Evolutionary conservation across 2,113 vertebrate species (phyloP), one percentile per base, ranked within the genome.

Genomic region (Cephalopholis sonnerati): DNA sequence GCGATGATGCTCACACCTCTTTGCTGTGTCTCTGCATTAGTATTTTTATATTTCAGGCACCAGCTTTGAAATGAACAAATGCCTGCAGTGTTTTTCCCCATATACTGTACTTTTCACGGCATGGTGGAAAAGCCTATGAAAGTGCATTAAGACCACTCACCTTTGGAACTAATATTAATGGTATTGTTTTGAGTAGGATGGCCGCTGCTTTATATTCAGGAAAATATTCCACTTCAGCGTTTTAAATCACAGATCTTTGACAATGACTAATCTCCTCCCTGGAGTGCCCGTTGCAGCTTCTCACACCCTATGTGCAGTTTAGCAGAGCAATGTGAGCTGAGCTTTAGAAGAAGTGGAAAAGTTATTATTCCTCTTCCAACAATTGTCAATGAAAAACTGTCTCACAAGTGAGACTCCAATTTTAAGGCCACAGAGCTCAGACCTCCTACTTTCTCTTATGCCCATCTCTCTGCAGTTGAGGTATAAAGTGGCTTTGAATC

Each of bases 151-250:
- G 61, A 76, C 70, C 78, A 46, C 46, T 79, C 73, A 71, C 75
- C 75, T 79, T 54, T 77, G 50, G 29, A 83, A 27, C 46, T 32
- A 54, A 10, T 80, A 67, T 67, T 51, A 75, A 82, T 44, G 24
- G 50, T 53, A 17, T 61, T 84, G 77, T 74, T 87, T 76, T 58
- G 55, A 55, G 55, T 54, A 10, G 57, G 44, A 71, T 75, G 29
- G 41, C 57, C 63, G 18, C 72, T 87, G 72, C 75, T 82, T 80
- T 80, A 83, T 77, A 77, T 77, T 79, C 72, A 67, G 63, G n/a
- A 25, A 82, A 88, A 82, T 82, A 85, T 82, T 82, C 65, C 41
- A 72, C 75, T 78, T 84, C 67, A 77, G 63, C 51, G 7, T 87
- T 74, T 84, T 59, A 73, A 73, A 74, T 81, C 63, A 69, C 50